Evolutionary conservation across 2,888 invertebrate species (phyloP).

Genomic region (Thereva nobilitata): DNA sequence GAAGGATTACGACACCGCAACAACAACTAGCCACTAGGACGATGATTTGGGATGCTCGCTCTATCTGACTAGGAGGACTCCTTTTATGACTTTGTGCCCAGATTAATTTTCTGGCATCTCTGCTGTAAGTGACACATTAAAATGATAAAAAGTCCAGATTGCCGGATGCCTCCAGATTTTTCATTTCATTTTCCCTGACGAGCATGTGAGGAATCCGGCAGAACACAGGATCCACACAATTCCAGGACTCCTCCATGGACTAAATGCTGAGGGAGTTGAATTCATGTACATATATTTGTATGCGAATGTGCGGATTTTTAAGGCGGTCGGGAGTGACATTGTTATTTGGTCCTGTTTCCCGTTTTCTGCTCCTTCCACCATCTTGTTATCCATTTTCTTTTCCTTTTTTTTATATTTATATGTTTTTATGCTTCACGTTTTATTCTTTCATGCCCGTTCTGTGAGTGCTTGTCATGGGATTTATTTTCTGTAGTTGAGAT

Average conservation of each 20-base stretch:
- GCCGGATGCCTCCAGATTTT: conserved; percentile 31
- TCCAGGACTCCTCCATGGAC: no score
- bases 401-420: conserved; percentile 21
- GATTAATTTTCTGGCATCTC: conserved; percentile 36
- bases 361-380: conserved; percentile 15
- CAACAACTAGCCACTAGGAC: no score
- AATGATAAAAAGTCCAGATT: conserved; percentile 36
- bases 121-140: conserved; percentile 37
- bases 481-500: conserved; percentile 37
- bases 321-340: not conserved
- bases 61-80: conserved; percentile 29
- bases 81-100: conserved; percentile 29
- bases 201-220: conserved; percentile 1
- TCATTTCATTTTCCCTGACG: conserved; percentile 24
- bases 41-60: conserved; percentile 12
- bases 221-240: no score
- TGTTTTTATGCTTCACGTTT: not conserved
- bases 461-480: conserved; percentile 33
- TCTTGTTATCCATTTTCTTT: conserved; percentile 16
- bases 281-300: conserved; percentile 16
- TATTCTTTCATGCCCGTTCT: not conserved
- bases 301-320: not conserved
- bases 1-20: no score
- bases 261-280: no score
- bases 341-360: conserved; percentile 11